phyloP scores from a whole-genome alignment of 1,140 invertebrate species.

The Heliothis subflexa region DNA sequence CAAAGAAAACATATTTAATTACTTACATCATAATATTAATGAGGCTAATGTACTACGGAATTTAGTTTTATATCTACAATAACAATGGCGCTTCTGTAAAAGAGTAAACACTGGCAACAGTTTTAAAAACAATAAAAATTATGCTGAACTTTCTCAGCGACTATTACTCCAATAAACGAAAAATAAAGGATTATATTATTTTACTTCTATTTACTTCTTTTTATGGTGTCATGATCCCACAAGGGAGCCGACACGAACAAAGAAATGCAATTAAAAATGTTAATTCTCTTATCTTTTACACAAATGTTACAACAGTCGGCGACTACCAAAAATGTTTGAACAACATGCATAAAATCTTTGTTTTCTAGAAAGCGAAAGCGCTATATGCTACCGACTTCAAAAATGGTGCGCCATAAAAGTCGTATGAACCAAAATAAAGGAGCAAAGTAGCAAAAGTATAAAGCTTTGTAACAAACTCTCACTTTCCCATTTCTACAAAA shows the following conservation, averaged over 20 bases:
- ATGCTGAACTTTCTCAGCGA: background rate
- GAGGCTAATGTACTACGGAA: slow-evolving; percentile 4
- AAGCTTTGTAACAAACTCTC: slow-evolving; percentile 61
- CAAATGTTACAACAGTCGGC: background rate
- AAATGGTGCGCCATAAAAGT: slow-evolving; percentile 59
- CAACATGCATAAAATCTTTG: slow-evolving; percentile 17
- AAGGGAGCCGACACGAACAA: slow-evolving; percentile 4
- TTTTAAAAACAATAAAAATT: background rate
- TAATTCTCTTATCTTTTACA: background rate
- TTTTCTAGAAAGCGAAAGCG: slow-evolving; percentile 52
- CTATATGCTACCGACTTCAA: slow-evolving; percentile 53
- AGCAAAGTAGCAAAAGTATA: slow-evolving; percentile 62
- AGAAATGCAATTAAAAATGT: background rate
- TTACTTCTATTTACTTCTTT: no score
- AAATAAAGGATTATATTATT: background rate
- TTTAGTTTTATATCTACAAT: background rate
- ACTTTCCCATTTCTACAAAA: slow-evolving; percentile 70
- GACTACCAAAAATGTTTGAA: background rate
- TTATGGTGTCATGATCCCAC: background rate
- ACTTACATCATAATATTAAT: background rate
- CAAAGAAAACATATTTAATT: slow-evolving; percentile 34
- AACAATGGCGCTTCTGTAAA: background rate
- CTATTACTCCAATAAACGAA: background rate
- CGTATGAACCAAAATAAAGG: slow-evolving; percentile 57
- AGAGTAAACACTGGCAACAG: background rate